A percentile compares a stretch with the other conserved stretches of the same genome.
phyloP scores from a whole-genome alignment of 2,888 invertebrate genomes.

The Drosophila paramelanica region DNA sequence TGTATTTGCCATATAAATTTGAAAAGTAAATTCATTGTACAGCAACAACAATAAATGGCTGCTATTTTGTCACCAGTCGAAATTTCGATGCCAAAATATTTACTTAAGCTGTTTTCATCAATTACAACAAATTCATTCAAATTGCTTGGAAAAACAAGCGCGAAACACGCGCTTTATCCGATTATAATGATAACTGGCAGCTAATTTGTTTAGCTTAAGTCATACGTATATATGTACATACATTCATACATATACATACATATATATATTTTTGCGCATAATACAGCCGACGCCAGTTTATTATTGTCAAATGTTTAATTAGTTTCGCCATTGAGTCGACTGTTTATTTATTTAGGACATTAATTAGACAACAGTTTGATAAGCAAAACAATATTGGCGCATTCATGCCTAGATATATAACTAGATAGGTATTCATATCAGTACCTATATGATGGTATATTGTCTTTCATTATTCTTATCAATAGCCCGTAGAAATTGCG shows the following conservation, averaged over 20 bases:
- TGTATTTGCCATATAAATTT: slow-evolving; percentile 68
- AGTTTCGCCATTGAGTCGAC: slow-evolving; percentile 46
- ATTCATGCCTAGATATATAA: slow-evolving; percentile 24
- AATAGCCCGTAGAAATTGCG: neutral
- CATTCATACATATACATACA: too few species aligned
- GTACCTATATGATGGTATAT: neutral
- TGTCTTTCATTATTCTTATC: slow-evolving; percentile 3
- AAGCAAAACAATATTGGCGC: slow-evolving; percentile 47
- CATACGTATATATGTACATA: neutral
- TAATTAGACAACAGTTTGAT: slow-evolving; percentile 61
- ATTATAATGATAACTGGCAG: slow-evolving; percentile 40
- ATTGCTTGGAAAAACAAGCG: slow-evolving; percentile 40
- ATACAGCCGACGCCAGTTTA: slow-evolving; percentile 6
- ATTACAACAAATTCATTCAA: slow-evolving; percentile 57
- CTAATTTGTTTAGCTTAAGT: slow-evolving; percentile 54
- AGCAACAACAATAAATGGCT: slow-evolving; percentile 65
- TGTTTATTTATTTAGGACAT: slow-evolving; percentile 34
- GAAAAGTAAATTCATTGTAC: slow-evolving; percentile 43
- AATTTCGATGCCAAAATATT: slow-evolving; percentile 65
- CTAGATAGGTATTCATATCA: slow-evolving; percentile 2
- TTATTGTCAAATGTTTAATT: slow-evolving; percentile 65
- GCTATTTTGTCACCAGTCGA: slow-evolving; percentile 69
- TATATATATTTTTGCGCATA: slow-evolving; percentile 1
- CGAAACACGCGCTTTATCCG: slow-evolving; percentile 51
- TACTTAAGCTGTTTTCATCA: slow-evolving; percentile 66